Conservation (phyloP, 2,888 invertebrate species). For the Eretmocerus hayati region DNA sequence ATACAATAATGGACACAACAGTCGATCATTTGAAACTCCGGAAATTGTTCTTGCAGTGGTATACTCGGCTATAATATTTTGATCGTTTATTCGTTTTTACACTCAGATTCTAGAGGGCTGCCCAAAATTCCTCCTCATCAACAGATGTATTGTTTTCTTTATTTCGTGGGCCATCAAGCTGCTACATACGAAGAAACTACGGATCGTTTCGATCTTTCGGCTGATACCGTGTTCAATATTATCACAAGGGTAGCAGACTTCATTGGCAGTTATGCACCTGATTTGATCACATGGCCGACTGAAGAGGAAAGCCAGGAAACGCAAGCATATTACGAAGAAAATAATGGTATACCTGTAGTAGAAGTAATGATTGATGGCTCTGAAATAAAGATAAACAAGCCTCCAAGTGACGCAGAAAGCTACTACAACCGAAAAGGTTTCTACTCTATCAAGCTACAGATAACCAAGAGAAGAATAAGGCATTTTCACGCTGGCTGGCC, state of each 20-base stretch:
- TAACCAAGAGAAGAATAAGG: not conserved
- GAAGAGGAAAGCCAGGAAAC: not conserved
- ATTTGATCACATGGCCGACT: not conserved
- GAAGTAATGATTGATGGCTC: not conserved
- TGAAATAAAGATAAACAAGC: not conserved
- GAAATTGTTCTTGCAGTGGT: too few species aligned
- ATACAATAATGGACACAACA: too few species aligned
- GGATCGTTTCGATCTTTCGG: not conserved
- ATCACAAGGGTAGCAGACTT: not conserved
- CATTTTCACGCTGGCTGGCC: not conserved
- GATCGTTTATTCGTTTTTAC: too few species aligned
- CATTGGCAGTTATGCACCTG: not conserved
- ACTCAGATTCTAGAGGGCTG: too few species aligned
- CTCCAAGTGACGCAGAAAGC: not conserved
- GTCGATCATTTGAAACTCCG: too few species aligned
- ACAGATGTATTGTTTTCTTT: too few species aligned
- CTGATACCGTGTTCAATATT: not conserved
- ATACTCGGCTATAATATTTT: too few species aligned
- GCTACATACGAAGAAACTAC: not conserved
- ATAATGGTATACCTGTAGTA: not conserved
- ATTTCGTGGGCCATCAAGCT: too few species aligned
- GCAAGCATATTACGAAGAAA: not conserved
- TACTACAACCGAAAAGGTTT: not conserved
- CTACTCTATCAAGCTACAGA: not conserved
- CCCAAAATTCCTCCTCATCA: too few species aligned